Percentiles rank a stretch among this genome's conserved stretches.
These are phyloP conservation scores for Sebastolobus alascanus DNA, from an alignment of 2,797 vertebrate species.

Conservation along the genomic window DNA sequence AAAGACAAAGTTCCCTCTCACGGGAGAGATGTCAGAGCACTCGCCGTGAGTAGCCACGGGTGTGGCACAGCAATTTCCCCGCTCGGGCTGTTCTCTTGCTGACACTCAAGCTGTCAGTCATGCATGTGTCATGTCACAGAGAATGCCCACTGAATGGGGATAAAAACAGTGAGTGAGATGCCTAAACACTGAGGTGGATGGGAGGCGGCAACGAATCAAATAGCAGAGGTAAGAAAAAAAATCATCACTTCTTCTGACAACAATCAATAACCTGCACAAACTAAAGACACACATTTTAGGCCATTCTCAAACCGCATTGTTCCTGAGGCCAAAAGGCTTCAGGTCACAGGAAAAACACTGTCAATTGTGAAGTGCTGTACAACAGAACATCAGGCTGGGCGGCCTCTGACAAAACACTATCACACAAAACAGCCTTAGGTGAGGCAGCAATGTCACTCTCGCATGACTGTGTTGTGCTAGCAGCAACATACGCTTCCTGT, in stretches of 20 bases:
- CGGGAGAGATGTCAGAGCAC: constrained; percentile 7
- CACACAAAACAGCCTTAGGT: constrained; percentile 28
- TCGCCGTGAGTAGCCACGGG: neutral
- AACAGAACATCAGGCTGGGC: constrained; percentile 23
- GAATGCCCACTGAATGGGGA: constrained; percentile 22
- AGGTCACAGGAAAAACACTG: constrained; percentile 32
- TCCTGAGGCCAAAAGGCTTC: constrained; percentile 20
- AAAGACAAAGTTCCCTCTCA: constrained; percentile 30
- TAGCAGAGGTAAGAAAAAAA: constrained; percentile 2
- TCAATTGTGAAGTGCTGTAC: constrained; percentile 4
- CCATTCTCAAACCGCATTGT: neutral
- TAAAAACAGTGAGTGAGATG: constrained; percentile 27
- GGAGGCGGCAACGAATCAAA: constrained; percentile 15
- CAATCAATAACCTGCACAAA: constrained; percentile 22
- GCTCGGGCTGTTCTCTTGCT: constrained; percentile 20
- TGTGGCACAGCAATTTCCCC: constrained; percentile 35
- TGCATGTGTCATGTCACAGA: constrained; percentile 27
- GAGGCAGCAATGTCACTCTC: neutral
- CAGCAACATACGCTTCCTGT: constrained; percentile 1
- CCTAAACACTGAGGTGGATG: constrained; percentile 14
- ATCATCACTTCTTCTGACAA: neutral
- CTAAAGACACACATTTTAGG: constrained; percentile 18
- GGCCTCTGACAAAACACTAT: constrained; percentile 26
- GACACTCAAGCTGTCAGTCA: constrained; percentile 45
- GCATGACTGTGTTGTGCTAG: neutral